These are phyloP conservation scores for Ormyrus pomaceus DNA, from an alignment of 2,888 invertebrate genomes.

Conservation along the genomic window DNA sequence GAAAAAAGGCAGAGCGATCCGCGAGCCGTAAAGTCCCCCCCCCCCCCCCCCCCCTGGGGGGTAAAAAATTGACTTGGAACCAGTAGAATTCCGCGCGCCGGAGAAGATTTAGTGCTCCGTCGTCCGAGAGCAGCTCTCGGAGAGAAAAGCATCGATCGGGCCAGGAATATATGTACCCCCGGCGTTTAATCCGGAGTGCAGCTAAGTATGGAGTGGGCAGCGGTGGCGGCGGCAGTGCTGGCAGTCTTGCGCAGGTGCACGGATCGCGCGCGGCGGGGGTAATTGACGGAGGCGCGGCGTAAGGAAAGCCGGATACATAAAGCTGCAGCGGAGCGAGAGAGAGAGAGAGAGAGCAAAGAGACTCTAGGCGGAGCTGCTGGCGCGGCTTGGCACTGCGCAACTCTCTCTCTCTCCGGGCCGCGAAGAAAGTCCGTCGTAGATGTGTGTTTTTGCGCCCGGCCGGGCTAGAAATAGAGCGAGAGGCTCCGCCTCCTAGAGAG, in stretches of 20 bases:
- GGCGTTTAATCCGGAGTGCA: not conserved
- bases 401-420: slow-evolving; percentile 21
- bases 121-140: too few relatives aligned
- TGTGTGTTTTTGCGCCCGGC: slow-evolving; percentile 29
- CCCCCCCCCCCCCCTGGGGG: too few relatives aligned
- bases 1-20: too few relatives aligned
- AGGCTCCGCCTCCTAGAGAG: slow-evolving; percentile 73
- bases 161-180: too few relatives aligned
- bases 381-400: slow-evolving; percentile 39
- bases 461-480: slow-evolving; percentile 66
- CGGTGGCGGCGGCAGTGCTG: not conserved
- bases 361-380: slow-evolving; percentile 58
- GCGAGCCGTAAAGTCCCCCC: too few relatives aligned
- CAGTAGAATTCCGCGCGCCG: too few relatives aligned
- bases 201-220: too few relatives aligned
- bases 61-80: too few relatives aligned
- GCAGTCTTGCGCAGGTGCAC: slow-evolving; percentile 55
- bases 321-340: slow-evolving; percentile 37
- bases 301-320: slow-evolving; percentile 15
- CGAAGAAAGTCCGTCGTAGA: slow-evolving; percentile 38
- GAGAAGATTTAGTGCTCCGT: too few relatives aligned
- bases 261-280: slow-evolving; percentile 55
- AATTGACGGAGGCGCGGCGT: slow-evolving; percentile 59
- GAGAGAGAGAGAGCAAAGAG: slow-evolving; percentile 45
- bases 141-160: too few relatives aligned